Percentiles rank a stretch among this genome's conserved stretches.
Conservation (phyloP, 2,797 vertebrate species). For the Sebastolobus alascanus region DNA sequence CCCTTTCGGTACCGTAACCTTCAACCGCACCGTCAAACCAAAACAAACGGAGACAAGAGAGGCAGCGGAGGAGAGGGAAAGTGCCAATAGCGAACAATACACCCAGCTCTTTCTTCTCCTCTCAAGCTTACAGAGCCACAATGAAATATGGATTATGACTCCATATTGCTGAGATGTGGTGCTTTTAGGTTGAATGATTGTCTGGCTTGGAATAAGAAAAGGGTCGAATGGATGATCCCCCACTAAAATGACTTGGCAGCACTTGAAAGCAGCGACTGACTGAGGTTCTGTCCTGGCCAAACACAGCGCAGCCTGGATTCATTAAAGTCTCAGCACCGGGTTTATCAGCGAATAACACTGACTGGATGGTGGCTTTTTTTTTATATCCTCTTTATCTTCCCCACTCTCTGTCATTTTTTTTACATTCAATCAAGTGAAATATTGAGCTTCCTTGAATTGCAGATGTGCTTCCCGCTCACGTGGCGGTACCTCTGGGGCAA, state of each 20-base stretch:
- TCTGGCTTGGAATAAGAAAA: conserved; percentile 70
- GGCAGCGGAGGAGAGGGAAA: conserved; percentile 10
- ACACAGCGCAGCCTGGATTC: conserved; percentile 69
- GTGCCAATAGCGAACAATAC: conserved; percentile 14
- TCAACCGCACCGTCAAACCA: conserved; percentile 68
- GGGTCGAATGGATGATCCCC: conserved; percentile 72
- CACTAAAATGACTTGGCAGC: conserved; percentile 82
- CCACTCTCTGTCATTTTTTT: conserved; percentile 36
- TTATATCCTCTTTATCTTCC: conserved; percentile 56
- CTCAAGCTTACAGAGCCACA: conserved; percentile 32
- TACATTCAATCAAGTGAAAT: conserved; percentile 49
- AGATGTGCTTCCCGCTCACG: conserved; percentile 53
- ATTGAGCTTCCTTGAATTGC: conserved; percentile 53
- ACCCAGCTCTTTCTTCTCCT: conserved; percentile 21
- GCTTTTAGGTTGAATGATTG: conserved; percentile 68
- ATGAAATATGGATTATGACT: conserved; percentile 71
- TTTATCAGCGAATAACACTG: conserved; percentile 74
- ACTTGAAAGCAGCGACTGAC: conserved; percentile 74
- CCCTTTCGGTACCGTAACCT: conserved; percentile 74
- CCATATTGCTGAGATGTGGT: conserved; percentile 57
- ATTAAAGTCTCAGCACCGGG: conserved; percentile 72
- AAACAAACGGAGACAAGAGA: conserved; percentile 72
- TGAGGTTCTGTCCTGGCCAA: conserved; percentile 66
- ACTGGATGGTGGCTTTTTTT: conserved; percentile 45
- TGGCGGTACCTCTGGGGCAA: conserved; percentile 28